These are phyloP conservation scores for Dendropsophus ebraccatus DNA, from an alignment of 2,113 vertebrate species.

Conservation along the genomic window DNA sequence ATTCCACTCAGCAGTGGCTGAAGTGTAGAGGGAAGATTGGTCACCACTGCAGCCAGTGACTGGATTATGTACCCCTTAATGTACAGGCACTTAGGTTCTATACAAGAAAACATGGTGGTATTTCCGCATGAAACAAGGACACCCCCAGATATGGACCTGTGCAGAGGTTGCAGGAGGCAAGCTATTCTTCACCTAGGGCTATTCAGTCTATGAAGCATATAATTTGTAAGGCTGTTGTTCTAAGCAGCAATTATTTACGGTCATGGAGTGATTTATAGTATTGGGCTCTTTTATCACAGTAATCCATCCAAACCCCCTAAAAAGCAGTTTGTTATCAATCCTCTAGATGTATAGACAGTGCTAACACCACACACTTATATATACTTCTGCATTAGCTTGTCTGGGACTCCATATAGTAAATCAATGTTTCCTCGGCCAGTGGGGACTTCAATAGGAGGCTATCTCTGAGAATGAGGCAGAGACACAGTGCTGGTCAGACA, in stretches of 20 bases:
- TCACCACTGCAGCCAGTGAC: no score
- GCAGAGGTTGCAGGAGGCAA: not conserved
- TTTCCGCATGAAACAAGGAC: not conserved
- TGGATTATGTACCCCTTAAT: no score
- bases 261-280: conserved; percentile 13
- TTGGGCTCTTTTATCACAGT: conserved; percentile 16
- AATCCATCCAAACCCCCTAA: not conserved
- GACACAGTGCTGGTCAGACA: not conserved
- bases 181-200: not conserved
- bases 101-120: no score
- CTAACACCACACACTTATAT: not conserved
- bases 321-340: conserved; percentile 13
- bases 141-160: not conserved
- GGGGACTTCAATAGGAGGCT: not conserved
- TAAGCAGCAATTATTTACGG: conserved; percentile 34
- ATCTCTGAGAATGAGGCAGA: not conserved
- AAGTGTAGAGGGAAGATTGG: no score
- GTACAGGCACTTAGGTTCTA: no score
- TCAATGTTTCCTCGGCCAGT: conserved; percentile 1
- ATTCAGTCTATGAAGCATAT: not conserved
- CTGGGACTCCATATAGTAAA: not conserved
- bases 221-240: conserved; percentile 6
- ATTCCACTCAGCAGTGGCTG: no score
- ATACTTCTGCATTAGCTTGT: not conserved
- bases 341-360: not conserved